Percentiles rank a stretch among this genome's conserved stretches.
phyloP scores from a whole-genome alignment of 1,140 invertebrate genomes.

The Coenobita brevimanus region DNA sequence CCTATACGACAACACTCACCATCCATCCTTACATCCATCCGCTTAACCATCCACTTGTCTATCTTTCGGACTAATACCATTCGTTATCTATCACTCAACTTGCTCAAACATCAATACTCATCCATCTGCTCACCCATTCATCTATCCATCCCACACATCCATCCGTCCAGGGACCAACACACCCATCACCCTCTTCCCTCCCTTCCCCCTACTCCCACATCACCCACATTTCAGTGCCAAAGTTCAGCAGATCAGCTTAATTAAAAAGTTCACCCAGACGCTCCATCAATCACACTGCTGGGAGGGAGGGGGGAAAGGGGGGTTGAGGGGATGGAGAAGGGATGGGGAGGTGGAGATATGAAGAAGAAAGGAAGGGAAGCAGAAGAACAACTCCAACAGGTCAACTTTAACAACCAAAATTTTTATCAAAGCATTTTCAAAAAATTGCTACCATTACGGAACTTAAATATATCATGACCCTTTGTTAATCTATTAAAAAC shows the following conservation, averaged over 20 bases:
- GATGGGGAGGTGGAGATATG: not conserved
- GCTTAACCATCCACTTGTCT: not conserved
- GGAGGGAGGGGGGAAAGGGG: not conserved
- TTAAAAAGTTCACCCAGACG: not conserved
- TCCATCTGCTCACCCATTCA: not conserved
- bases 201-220: not conserved
- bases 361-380: not conserved
- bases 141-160: too few species aligned
- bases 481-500: too few species aligned
- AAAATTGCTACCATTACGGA: too few species aligned
- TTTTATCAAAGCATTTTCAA: too few species aligned
- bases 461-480: too few species aligned
- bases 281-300: not conserved
- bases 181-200: not conserved
- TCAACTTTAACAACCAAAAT: too few species aligned
- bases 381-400: not conserved
- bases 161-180: too few species aligned
- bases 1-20: too few species aligned
- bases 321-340: not conserved
- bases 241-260: not conserved
- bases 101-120: not conserved
- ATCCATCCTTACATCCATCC: too few species aligned
- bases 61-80: not conserved
- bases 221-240: not conserved
- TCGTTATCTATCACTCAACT: not conserved